A percentile compares a stretch with the other conserved stretches of the same genome.
These are phyloP conservation scores for Mormyrops attenuatus DNA, from an alignment of 2,797 vertebrate genomes.

Conservation along the genomic window DNA sequence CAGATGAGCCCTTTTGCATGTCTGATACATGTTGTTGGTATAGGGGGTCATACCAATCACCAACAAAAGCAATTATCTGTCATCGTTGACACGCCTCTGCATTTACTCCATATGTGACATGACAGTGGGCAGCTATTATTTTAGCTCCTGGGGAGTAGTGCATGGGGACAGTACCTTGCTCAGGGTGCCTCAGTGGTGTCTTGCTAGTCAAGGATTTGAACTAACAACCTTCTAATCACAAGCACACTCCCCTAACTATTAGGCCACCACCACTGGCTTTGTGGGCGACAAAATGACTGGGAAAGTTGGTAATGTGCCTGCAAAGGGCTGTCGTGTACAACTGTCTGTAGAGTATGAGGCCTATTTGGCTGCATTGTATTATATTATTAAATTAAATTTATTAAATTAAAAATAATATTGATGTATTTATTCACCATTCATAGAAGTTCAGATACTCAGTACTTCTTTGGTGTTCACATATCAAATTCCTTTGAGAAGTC, in stretches of 20 bases:
- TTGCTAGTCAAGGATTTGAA: background rate
- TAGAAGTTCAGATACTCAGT: background rate
- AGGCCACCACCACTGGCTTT: background rate
- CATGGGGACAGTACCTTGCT: background rate
- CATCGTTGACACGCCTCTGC: background rate
- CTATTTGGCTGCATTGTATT: background rate
- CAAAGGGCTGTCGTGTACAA: background rate
- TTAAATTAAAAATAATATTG: background rate
- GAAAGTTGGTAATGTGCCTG: background rate
- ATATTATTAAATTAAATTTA: background rate
- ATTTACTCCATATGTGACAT: background rate
- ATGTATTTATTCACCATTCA: background rate
- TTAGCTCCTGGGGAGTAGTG: background rate
- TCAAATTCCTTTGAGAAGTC: background rate
- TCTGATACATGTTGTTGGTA: background rate
- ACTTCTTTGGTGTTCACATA: background rate
- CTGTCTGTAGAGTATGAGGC: background rate
- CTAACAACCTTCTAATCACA: background rate
- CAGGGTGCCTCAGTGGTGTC: background rate
- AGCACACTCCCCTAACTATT: background rate
- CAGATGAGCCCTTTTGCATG: background rate
- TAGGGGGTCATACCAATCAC: background rate
- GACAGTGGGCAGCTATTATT: background rate
- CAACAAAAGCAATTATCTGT: background rate
- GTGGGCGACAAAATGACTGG: background rate